A percentile compares a stretch with the other conserved stretches of the same genome.
These are phyloP conservation scores for Eretmodus cyanostictus DNA, from an alignment of 2,113 vertebrate genomes.

Conservation along the genomic window DNA sequence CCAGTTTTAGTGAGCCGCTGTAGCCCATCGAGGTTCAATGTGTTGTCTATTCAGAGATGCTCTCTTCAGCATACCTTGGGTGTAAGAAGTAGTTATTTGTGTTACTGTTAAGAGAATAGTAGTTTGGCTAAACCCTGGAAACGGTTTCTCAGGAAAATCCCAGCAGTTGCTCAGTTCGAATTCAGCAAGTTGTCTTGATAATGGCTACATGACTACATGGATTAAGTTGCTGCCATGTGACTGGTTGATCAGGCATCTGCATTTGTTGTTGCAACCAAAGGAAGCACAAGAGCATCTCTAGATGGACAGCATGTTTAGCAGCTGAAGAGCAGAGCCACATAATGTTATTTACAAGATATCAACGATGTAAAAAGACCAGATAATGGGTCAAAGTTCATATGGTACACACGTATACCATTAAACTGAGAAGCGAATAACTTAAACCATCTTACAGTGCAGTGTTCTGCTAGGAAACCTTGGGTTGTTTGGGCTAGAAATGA, in stretches of 20 bases:
- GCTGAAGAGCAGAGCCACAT: background rate
- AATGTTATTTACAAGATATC: background rate
- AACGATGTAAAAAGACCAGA: background rate
- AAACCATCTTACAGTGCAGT: background rate
- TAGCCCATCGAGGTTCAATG: background rate
- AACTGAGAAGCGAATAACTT: background rate
- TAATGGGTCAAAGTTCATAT: background rate
- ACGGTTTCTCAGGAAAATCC: background rate
- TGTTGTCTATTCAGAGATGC: background rate
- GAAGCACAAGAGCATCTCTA: background rate
- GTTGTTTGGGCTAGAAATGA: background rate
- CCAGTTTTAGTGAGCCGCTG: background rate
- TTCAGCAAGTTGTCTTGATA: background rate
- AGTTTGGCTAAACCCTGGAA: background rate
- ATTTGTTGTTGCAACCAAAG: background rate
- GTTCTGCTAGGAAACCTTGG: background rate
- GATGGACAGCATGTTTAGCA: background rate
- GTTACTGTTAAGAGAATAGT: background rate
- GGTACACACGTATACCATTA: background rate
- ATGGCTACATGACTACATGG: background rate
- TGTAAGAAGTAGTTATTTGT: background rate
- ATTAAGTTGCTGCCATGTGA: background rate
- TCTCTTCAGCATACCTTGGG: background rate
- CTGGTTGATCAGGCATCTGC: background rate
- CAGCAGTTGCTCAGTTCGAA: background rate